phyloP scores from a whole-genome alignment of 2,113 vertebrate species.

The Mesembrinibis cayennensis region DNA sequence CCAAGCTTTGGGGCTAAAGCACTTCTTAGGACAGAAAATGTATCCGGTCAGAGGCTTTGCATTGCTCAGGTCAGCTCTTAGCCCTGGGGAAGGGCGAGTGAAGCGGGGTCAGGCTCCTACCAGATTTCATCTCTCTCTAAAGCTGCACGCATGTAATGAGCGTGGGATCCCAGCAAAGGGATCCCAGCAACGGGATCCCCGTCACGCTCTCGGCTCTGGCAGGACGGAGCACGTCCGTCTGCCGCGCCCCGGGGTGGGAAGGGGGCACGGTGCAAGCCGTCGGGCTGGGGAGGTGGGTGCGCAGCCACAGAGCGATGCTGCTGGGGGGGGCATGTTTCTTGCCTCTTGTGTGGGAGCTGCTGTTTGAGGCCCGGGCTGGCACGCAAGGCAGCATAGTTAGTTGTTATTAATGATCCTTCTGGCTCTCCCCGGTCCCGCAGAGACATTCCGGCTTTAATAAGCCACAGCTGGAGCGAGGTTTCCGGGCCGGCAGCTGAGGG shows the following conservation, averaged over 20 bases:
- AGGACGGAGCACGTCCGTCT: background rate
- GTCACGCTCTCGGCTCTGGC: accelerated
- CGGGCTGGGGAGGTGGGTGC: background rate
- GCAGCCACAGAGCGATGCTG: accelerated
- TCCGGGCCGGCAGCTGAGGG: conserved; percentile 79
- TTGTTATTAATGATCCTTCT: conserved; percentile 81
- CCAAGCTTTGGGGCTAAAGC: background rate
- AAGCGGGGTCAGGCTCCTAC: background rate
- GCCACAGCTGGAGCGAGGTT: conserved; percentile 80
- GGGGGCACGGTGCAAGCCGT: accelerated
- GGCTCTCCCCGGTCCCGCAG: conserved; percentile 62
- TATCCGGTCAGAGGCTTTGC: background rate
- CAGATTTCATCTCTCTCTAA: background rate
- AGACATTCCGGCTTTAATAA: conserved; percentile 82
- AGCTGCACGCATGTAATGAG: background rate
- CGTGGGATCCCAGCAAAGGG: background rate
- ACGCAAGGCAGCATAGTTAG: conserved; percentile 6
- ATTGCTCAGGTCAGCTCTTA: background rate
- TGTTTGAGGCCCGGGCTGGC: background rate
- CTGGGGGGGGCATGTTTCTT: accelerated
- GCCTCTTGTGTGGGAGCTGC: background rate
- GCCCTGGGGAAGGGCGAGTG: accelerated
- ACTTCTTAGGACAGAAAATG: background rate
- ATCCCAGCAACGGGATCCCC: background rate
- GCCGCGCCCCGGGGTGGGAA: background rate